Evolutionary conservation across 2,888 invertebrate genomes (phyloP).

Genomic region (Tenthredo scrophulariae): DNA sequence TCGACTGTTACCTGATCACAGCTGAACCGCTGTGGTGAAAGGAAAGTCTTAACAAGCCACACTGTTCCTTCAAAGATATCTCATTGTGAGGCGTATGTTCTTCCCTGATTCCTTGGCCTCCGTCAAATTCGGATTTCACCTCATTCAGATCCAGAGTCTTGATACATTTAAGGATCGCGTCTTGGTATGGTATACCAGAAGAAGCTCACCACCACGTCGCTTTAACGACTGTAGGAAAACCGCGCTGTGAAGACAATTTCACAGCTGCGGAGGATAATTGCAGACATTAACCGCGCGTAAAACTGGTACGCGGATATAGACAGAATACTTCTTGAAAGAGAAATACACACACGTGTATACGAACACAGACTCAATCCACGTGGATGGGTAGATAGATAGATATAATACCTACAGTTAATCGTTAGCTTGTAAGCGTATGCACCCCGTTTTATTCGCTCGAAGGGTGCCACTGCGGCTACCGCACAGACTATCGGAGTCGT

Average conservation of each 20-base stretch:
- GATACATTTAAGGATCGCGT: neutral
- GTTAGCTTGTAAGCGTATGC: conserved; percentile 49
- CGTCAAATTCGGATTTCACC: neutral
- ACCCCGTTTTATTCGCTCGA: conserved; percentile 46
- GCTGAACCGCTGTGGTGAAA: neutral
- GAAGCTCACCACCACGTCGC: neutral
- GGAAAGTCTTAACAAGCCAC: neutral
- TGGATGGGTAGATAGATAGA: neutral
- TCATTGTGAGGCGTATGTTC: neutral
- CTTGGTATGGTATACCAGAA: neutral
- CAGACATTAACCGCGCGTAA: neutral
- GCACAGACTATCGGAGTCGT: conserved; percentile 22
- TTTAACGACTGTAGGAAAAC: conserved; percentile 6
- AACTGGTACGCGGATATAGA: conserved; percentile 21
- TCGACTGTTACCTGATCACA: neutral
- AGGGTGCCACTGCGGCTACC: conserved; percentile 42
- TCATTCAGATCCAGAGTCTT: neutral
- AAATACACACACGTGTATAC: neutral
- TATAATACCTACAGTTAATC: conserved; percentile 35
- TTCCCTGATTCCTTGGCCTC: neutral
- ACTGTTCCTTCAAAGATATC: too few species aligned
- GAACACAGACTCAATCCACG: neutral
- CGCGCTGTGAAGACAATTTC: neutral
- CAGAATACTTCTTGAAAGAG: neutral
- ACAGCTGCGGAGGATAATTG: neutral